Evolutionary conservation across 2,888 invertebrate genomes (phyloP).

Genomic region (Aromia moschata): DNA sequence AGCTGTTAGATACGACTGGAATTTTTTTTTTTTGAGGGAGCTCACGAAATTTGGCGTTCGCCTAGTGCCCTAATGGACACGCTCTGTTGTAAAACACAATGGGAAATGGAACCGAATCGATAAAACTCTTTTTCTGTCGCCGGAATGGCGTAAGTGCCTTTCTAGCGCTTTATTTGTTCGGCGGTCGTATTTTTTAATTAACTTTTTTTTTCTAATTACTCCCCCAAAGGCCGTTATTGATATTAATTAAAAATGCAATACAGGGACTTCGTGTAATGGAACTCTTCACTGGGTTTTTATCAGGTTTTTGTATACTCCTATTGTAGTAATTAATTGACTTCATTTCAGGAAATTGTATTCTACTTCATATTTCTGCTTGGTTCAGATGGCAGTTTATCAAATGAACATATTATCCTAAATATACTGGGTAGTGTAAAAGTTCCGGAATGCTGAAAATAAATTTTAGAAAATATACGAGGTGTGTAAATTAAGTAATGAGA

Average conservation of each 20-base stretch:
- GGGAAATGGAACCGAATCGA: conserved; percentile 2
- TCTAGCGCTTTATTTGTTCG: conserved; percentile 5
- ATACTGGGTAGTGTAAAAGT: no score
- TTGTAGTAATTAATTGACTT: no score
- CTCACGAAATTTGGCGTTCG: conserved; percentile 9
- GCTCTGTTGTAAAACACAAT: conserved; percentile 12
- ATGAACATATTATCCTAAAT: no score
- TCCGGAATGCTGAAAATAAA: no score
- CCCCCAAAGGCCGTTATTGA: neutral
- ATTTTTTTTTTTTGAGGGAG: conserved; percentile 18
- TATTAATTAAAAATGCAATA: conserved; percentile 10
- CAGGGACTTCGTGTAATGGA: neutral
- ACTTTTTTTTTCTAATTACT: neutral
- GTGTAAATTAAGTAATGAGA: no score
- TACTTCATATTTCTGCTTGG: no score
- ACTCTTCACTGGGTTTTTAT: no score
- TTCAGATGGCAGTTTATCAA: no score
- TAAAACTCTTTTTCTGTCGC: conserved; percentile 6
- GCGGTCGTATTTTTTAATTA: conserved; percentile 6
- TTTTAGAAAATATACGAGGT: no score
- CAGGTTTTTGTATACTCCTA: no score
- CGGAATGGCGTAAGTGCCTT: neutral
- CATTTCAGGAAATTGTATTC: no score
- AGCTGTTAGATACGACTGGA: conserved; percentile 10
- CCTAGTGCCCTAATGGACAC: conserved; percentile 9